phyloP scores from a whole-genome alignment of 1,140 invertebrate species.

The Diorhabda carinulata region DNA sequence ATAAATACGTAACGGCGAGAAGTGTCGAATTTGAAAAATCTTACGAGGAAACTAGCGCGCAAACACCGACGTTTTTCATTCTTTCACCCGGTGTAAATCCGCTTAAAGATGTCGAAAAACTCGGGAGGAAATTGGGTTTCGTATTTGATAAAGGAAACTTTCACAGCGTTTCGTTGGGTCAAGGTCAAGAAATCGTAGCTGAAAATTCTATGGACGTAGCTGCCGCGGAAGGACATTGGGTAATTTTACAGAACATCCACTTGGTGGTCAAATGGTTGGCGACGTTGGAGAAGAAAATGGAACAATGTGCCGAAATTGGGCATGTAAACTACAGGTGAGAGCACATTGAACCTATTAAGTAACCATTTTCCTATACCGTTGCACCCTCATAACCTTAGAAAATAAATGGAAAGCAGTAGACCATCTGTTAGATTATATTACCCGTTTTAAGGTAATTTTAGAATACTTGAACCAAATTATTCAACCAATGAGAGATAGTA shows the following conservation, averaged over 20 bases:
- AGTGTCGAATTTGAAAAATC: conserved; percentile 79
- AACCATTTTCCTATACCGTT: no score
- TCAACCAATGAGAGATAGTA: no score
- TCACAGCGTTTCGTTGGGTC: conserved; percentile 90
- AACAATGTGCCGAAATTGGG: conserved; percentile 67
- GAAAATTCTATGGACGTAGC: conserved; percentile 80
- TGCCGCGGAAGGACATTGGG: conserved; percentile 82
- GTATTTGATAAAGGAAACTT: conserved; percentile 78
- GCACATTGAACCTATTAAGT: no score
- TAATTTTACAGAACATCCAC: conserved; percentile 89
- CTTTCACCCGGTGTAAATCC: conserved; percentile 93
- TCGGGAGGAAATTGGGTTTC: conserved; percentile 77
- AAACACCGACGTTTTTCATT: conserved; percentile 91
- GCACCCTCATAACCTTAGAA: no score
- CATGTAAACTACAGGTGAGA: conserved; percentile 62
- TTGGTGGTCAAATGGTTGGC: conserved; percentile 86
- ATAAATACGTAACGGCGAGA: conserved; percentile 75
- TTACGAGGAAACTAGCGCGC: conserved; percentile 78
- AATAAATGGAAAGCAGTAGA: no score
- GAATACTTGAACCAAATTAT: no score
- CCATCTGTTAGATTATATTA: no score
- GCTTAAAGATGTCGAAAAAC: conserved; percentile 80
- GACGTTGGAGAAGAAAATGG: conserved; percentile 86
- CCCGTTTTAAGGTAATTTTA: no score
- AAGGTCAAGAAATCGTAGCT: conserved; percentile 90